Conservation (phyloP, 1,140 invertebrate genomes). For the Drosophila miranda region DNA sequence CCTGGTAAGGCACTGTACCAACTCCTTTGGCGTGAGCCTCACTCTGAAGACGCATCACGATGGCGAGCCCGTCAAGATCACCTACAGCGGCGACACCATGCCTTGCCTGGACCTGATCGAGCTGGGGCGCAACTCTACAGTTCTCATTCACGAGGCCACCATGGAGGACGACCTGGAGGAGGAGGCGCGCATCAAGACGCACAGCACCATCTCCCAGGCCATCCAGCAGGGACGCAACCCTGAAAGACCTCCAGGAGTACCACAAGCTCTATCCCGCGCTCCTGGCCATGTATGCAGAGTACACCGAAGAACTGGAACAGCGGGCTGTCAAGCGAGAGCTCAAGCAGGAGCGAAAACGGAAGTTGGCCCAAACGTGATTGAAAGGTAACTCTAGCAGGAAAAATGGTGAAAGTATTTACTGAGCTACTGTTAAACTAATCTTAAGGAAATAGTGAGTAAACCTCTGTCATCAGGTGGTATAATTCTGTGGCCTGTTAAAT, state of each 20-base stretch:
- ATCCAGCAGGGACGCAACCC: conserved; percentile 88
- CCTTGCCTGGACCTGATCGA: conserved; percentile 90
- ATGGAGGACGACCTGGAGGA: conserved; percentile 94
- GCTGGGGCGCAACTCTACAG: conserved; percentile 90
- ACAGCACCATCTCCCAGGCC: conserved; percentile 95
- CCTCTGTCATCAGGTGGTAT: conserved; percentile 5
- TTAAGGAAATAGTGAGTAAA: background rate
- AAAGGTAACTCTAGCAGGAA: background rate
- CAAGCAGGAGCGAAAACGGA: conserved; percentile 81
- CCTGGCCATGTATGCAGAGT: conserved; percentile 91
- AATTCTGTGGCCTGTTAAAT: conserved; percentile 11
- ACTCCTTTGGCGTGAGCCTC: conserved; percentile 91
- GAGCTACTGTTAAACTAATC: conserved; percentile 20
- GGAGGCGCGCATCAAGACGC: conserved; percentile 92
- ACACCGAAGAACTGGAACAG: conserved; percentile 89
- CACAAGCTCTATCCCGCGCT: conserved; percentile 90
- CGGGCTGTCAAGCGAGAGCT: conserved; percentile 86
- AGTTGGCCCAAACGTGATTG: conserved; percentile 60
- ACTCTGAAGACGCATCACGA: conserved; percentile 83
- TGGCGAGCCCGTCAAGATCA: conserved; percentile 87
- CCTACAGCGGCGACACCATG: conserved; percentile 98
- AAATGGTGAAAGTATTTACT: background rate
- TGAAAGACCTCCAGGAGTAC: conserved; percentile 87
- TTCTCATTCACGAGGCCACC: conserved; percentile 98
- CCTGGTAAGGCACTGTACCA: conserved; percentile 90